Evolutionary conservation across 1,140 invertebrate genomes (phyloP).

Genomic region (Tetranychus urticae): DNA sequence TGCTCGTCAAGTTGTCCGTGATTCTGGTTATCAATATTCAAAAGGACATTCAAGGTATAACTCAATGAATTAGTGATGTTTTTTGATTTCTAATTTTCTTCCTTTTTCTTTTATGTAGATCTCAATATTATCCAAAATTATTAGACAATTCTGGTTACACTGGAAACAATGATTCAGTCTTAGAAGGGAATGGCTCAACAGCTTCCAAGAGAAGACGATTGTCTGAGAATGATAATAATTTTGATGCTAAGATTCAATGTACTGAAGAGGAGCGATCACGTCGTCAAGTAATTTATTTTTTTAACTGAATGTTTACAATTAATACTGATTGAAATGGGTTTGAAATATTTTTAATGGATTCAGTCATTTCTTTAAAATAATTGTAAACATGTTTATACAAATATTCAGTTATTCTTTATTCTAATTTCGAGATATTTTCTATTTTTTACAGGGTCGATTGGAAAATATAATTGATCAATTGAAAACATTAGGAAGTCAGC

Average conservation of each 20-base stretch:
- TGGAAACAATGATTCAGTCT: too few relatives aligned
- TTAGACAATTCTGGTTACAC: too few relatives aligned
- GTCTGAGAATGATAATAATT: neutral
- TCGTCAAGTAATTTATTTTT: constrained; percentile 11
- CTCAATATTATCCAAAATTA: too few relatives aligned
- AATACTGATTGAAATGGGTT: too few relatives aligned
- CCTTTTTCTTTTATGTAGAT: too few relatives aligned
- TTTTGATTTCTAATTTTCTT: too few relatives aligned
- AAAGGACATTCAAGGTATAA: constrained; percentile 36
- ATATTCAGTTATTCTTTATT: too few relatives aligned
- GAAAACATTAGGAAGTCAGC: constrained; percentile 21
- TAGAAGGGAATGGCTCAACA: neutral
- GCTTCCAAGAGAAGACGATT: neutral
- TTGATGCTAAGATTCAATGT: neutral
- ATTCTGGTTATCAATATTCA: constrained; percentile 70
- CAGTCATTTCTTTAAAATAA: too few relatives aligned
- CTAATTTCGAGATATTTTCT: neutral
- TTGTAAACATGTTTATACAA: too few relatives aligned
- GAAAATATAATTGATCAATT: constrained; percentile 27
- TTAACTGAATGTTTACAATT: too few relatives aligned
- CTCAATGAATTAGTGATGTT: neutral
- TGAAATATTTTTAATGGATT: too few relatives aligned
- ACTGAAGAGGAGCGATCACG: constrained; percentile 14
- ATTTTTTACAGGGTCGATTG: constrained; percentile 23
- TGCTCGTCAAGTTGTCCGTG: constrained; percentile 72